Evolutionary conservation across 2,888 invertebrate species (phyloP).

Genomic region (Drosophila lacicola): DNA sequence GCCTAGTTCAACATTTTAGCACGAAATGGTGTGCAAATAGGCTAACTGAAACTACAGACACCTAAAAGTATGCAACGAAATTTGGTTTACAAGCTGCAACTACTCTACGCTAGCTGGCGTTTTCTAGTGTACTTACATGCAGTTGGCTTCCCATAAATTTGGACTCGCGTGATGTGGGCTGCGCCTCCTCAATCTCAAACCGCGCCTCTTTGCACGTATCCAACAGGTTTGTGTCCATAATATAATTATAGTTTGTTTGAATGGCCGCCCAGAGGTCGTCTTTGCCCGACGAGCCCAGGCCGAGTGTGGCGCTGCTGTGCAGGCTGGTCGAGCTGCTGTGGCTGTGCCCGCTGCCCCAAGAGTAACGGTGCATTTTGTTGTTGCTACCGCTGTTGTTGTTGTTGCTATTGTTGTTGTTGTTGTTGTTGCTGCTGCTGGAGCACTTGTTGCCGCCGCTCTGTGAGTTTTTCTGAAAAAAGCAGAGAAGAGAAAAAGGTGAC

Average conservation of each 20-base stretch:
- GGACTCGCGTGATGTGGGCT: slow-evolving; percentile 53
- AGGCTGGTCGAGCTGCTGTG: slow-evolving; percentile 88
- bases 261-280: slow-evolving; percentile 97
- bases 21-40: background rate
- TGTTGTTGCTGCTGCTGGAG: slow-evolving; percentile 13
- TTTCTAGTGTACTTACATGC: slow-evolving; percentile 36
- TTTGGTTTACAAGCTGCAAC: background rate
- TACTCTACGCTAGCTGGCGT: slow-evolving; percentile 22
- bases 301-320: slow-evolving; percentile 84
- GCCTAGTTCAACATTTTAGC: background rate
- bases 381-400: slow-evolving; percentile 29
- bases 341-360: slow-evolving; percentile 90
- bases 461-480: slow-evolving; percentile 72
- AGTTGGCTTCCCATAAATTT: slow-evolving; percentile 52
- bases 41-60: background rate
- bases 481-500: background rate
- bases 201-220: slow-evolving; percentile 91
- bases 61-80: background rate
- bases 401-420: slow-evolving; percentile 12
- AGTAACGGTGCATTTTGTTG: slow-evolving; percentile 87
- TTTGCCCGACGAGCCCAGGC: slow-evolving; percentile 86
- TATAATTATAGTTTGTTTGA: slow-evolving; percentile 96
- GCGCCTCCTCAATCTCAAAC: slow-evolving; percentile 82
- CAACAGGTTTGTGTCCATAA: slow-evolving; percentile 97
- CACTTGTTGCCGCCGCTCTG: slow-evolving; percentile 47